Evolutionary conservation across 2,888 invertebrate species (phyloP), one percentile per base, ranked within the genome.

Genomic region (Listrodromus nycthemerus): DNA sequence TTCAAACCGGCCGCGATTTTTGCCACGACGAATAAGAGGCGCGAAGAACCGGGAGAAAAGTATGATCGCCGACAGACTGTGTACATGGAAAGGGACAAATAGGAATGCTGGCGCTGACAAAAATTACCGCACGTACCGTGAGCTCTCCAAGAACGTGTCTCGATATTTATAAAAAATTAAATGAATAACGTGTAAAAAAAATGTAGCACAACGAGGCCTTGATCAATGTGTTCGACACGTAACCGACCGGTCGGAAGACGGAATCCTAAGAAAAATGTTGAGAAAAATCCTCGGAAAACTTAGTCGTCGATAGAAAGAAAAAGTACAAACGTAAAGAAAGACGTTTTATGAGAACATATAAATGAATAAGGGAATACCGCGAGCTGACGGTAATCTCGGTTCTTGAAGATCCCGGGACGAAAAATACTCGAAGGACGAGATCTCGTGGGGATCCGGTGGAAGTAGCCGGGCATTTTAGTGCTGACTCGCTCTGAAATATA

Each of bases 1-100:
- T 86, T 83, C 84, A 84, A 91, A 90, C 88, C 88, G 88, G 88
- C 88, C 86, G 87, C 84, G 88, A 91, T 88, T 90, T 86, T 87
- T 85, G 66, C 78, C 27, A n/a, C 27, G 58, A 33, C 10, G 33
- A 58, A 58, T 30, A 61, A 65, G 78, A 85, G 58, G 85, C 71
- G 85, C 73, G 77, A 86, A 87, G 84, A 82, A 80, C 74, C 74
- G 78, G 81, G 80, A 79, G 76, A 76, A 27, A 61, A 75, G 45
- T 63, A 66, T 33, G 61, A 61, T 61, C 61, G n/a, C 21, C 55
- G 30, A 61, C 61, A 61, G 27, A 30, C 30, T 30, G 61, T 30
- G 61, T 16, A 16, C 61, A 27, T 16, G 4, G 30, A 45, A 0
- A 16, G 41, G 16, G 41, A 45, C 41, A 16, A 45, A 45, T 4